A percentile compares a stretch with the other conserved stretches of the same genome.
Evolutionary conservation across 2,888 invertebrate genomes (phyloP).

Genomic region (Pseudeuparius sepicola): DNA sequence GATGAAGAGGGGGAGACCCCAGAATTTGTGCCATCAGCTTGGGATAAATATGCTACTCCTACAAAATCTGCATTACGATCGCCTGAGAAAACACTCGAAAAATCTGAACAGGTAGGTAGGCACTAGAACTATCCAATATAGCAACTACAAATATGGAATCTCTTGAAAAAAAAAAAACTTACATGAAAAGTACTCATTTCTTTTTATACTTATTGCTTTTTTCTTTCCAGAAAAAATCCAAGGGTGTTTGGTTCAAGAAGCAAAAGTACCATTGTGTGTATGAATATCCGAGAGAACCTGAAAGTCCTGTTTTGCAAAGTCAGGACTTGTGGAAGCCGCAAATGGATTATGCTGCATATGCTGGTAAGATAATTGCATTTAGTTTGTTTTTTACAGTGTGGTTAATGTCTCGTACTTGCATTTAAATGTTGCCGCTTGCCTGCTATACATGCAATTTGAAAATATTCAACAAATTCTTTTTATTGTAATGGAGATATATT

Average conservation of each 20-base stretch:
- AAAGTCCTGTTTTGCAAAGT: constrained; percentile 35
- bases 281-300: constrained; percentile 70
- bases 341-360: constrained; percentile 33
- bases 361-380: constrained; percentile 37
- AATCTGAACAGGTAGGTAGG: constrained; percentile 26
- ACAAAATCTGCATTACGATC: constrained; percentile 60
- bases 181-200: no score
- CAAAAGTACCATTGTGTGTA: constrained; percentile 78
- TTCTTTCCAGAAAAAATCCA: constrained; percentile 33
- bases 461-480: constrained; percentile 8
- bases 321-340: constrained; percentile 37
- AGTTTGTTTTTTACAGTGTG: no score
- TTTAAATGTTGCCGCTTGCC: no score
- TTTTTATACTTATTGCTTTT: no score
- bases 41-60: constrained; percentile 72
- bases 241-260: constrained; percentile 65
- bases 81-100: constrained; percentile 43
- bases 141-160: no score
- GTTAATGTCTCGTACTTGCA: no score
- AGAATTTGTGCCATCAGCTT: constrained; percentile 68
- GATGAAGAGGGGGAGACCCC: constrained; percentile 57
- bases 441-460: no score
- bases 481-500: no score
- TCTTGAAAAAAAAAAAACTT: no score
- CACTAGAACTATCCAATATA: no score